Evolutionary conservation across 1,140 invertebrate species (phyloP).

Genomic region (Carposina sasakii): DNA sequence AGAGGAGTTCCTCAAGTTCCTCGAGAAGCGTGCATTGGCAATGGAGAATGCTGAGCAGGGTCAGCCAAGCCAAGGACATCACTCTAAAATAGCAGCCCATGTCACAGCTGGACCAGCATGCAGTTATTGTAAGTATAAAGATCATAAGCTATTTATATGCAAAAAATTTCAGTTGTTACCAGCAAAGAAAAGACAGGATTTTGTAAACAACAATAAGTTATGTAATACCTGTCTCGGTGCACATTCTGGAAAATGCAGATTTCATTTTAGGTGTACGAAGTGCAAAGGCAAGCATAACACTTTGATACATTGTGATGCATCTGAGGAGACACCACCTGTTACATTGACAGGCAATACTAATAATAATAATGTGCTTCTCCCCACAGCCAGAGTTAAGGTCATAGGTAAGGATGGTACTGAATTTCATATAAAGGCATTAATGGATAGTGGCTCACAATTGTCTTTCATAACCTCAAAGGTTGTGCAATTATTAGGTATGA

Average conservation of each 20-base stretch:
- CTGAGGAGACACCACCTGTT: not conserved
- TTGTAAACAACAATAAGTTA: not conserved
- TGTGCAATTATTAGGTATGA: not conserved
- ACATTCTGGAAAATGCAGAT: not conserved
- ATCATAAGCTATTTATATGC: not conserved
- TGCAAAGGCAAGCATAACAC: not conserved
- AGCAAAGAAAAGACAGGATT: not conserved
- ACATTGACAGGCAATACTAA: not conserved
- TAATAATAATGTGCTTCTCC: not conserved
- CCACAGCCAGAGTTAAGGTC: not conserved
- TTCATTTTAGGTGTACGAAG: not conserved
- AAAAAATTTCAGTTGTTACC: not conserved
- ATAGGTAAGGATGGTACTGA: not conserved
- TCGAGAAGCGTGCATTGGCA: not conserved
- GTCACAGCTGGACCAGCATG: too few species aligned
- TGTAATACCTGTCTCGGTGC: not conserved
- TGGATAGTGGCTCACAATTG: not conserved
- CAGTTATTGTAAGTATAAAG: too few species aligned
- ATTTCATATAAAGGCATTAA: not conserved
- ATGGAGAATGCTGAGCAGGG: not conserved
- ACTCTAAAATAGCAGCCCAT: too few species aligned
- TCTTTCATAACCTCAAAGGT: not conserved
- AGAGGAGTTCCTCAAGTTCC: not conserved
- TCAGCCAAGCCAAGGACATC: not conserved
- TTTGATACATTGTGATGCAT: not conserved